Conservation (phyloP, 2,888 invertebrate genomes). For the Vesta saturnalis region DNA sequence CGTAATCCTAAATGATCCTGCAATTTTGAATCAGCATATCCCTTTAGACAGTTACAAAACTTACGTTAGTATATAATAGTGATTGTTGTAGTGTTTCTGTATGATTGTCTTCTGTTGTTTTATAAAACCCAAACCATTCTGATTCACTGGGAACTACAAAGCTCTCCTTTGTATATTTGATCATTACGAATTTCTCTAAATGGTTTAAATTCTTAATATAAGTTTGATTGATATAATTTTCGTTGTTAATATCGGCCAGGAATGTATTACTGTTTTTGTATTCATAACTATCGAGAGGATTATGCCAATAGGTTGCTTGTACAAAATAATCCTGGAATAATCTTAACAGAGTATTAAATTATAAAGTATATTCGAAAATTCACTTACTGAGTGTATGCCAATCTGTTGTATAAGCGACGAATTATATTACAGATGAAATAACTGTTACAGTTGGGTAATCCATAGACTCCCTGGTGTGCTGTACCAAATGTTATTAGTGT, state of each 20-base stretch:
- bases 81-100: conserved; percentile 78
- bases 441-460: conserved; percentile 85
- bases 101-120: conserved; percentile 79
- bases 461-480: conserved; percentile 96
- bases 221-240: conserved; percentile 70
- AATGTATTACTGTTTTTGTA: conserved; percentile 85
- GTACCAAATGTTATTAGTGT: conserved; percentile 95
- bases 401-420: background rate
- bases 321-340: conserved; percentile 80
- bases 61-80: conserved; percentile 79
- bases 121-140: conserved; percentile 97
- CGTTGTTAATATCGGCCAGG: conserved; percentile 96
- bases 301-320: conserved; percentile 99
- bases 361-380: background rate
- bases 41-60: background rate
- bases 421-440: conserved; percentile 73
- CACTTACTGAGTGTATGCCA: background rate
- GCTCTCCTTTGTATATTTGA: conserved; percentile 88
- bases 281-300: conserved; percentile 83
- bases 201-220: conserved; percentile 82
- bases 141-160: conserved; percentile 92
- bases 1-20: conserved; percentile 86
- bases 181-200: conserved; percentile 86
- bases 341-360: conserved; percentile 62
- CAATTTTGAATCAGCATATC: conserved; percentile 51